Base-by-base conservation (phyloP, 2,113 vertebrate genomes). In the Callaeas wilsoni region DNA sequence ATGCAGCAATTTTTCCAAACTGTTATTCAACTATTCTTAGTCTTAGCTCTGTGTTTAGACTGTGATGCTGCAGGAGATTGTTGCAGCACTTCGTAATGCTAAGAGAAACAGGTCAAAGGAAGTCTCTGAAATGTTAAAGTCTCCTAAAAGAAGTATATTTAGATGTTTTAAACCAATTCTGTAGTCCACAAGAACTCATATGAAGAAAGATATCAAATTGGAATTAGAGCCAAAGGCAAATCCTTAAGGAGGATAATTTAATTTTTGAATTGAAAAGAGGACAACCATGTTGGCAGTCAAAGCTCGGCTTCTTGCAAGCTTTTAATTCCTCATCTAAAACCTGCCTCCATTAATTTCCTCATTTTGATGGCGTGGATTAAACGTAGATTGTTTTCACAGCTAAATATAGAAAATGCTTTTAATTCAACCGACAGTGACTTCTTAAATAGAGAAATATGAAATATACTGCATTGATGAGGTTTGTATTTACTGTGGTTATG, bases 181-280 rank as follows among this genome's bases (percentile, higher is more conserved):
- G 0, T 85, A 69, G 73, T 60, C 50, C 35, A 29, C 25, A 39
- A 44, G 69, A 94, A 73, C 23, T 82, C 57, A 12, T 39, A 68
- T 37, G 42, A 80, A 77, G 59, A 57, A 85, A 90, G 33, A 47
- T 74, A 67, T 59, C 33, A 91, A 90, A 89, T 20, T 89, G 26
- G 49, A 85, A 85, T 95, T 91, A 63, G 52, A 85, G 59, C 63
- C 74, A 90, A 90, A 57, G 79, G 44, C 55, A 97, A 89, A 93
- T 95, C 41, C 42, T 94, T 90, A 57, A 89, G 81, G 33, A 94
- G 59, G 20, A 84, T 77, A 87, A 90, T 87, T 93, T 90, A 80
- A 78, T 71, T 81, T 87, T 87, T 90, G 25, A 73, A 57, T 71
- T 90, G 32, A 71, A 83, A 94, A 87, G 62, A 70, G 35, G 35